Percentiles rank a stretch among this genome's conserved stretches.
These are phyloP conservation scores for Condylura cristata DNA, from an alignment of 2,113 vertebrate species.

Conservation along the genomic window DNA sequence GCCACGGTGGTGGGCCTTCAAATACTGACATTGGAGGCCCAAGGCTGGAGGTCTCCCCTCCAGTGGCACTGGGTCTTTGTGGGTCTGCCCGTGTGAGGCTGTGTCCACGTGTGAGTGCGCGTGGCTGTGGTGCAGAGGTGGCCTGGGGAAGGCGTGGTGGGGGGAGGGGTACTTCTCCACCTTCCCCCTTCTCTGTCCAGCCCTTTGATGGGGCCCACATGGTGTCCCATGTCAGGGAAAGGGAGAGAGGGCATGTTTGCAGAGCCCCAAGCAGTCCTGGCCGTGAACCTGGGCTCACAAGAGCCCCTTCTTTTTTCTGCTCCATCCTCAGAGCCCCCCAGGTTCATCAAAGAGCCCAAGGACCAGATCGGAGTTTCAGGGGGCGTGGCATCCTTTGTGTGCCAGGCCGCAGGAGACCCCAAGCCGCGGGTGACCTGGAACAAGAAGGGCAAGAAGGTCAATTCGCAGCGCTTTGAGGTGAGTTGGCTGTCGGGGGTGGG, in stretches of 20 bases:
- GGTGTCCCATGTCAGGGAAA: not conserved
- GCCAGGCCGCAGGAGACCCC: constrained; percentile 96
- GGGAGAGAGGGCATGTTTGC: no score
- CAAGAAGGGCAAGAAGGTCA: constrained; percentile 99
- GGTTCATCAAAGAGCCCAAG: constrained; percentile 94
- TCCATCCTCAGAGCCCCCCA: constrained; percentile 85
- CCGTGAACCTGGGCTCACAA: fast-evolving
- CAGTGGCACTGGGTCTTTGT: not conserved
- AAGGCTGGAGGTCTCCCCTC: not conserved
- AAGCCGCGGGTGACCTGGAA: constrained; percentile 98
- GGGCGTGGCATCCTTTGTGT: constrained; percentile 98
- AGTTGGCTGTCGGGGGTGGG: not conserved
- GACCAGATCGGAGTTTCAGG: constrained; percentile 98
- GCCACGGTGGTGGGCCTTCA: not conserved
- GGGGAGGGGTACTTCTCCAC: fast-evolving
- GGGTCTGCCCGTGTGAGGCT: not conserved
- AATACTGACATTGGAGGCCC: not conserved
- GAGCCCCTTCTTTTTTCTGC: not conserved
- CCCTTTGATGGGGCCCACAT: fast-evolving
- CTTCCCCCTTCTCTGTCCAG: no score
- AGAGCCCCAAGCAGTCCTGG: no score
- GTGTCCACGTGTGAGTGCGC: no score
- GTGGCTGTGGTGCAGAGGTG: not conserved
- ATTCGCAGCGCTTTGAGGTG: constrained; percentile 98
- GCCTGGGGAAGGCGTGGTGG: not conserved